phyloP scores from a whole-genome alignment of 2,888 invertebrate species.

The Chrysolina americana region DNA sequence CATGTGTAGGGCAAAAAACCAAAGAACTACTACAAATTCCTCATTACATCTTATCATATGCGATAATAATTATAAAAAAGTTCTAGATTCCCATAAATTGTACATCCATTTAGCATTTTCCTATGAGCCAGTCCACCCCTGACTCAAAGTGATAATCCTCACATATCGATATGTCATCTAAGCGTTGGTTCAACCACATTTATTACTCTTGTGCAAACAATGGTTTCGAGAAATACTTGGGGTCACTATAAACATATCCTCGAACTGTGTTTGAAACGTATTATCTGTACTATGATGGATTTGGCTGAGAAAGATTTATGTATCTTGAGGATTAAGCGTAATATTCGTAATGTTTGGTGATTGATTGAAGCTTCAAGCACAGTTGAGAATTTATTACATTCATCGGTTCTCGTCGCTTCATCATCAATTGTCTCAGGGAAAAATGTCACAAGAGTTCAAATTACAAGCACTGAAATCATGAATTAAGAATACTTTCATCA shows the following conservation, averaged over 20 bases:
- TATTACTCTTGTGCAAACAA: slow-evolving; percentile 68
- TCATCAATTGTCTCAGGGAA: no score
- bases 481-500: no score
- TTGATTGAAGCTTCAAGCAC: not conserved
- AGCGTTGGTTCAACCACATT: slow-evolving; percentile 64
- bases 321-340: slow-evolving; percentile 53
- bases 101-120: no score
- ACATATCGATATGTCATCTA: slow-evolving; percentile 65
- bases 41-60: no score
- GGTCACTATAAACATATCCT: slow-evolving; percentile 63
- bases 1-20: no score
- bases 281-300: slow-evolving; percentile 64
- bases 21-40: no score
- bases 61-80: no score
- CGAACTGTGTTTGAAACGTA: slow-evolving; percentile 61
- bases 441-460: no score
- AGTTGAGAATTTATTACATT: not conserved
- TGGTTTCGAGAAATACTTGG: slow-evolving; percentile 54
- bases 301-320: slow-evolving; percentile 62
- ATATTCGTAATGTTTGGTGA: slow-evolving; percentile 43
- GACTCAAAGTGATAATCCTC: slow-evolving; percentile 67
- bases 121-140: not conserved
- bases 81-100: no score
- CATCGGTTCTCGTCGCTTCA: no score
- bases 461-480: no score